Base-by-base conservation (phyloP, 2,888 invertebrate genomes). In the Stenotaenia linearis region DNA sequence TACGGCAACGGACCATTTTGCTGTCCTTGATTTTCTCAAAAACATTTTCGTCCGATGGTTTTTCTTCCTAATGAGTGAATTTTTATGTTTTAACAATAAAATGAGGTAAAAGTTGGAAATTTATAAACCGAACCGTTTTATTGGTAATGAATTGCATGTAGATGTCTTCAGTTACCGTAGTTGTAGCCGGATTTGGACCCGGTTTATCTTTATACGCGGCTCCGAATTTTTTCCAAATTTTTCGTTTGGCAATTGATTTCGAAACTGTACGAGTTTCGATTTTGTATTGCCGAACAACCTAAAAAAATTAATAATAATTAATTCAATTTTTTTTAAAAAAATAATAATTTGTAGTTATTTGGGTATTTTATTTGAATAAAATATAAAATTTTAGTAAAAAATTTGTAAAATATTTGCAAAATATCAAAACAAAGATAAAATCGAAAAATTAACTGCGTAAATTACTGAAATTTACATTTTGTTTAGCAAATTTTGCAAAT, bases 111-210 rank as follows among this genome's bases (percentile, higher is more conserved):
- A n/a, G n/a, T n/a, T n/a, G n/a, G n/a, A n/a, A n/a, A n/a, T n/a
- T n/a, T n/a, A n/a, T n/a, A n/a, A n/a, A n/a, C n/a, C n/a, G n/a
- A n/a, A 86, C 87, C 82, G 87, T 87, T 82, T 86, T 87, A 79
- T 85, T 85, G 21, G 85, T 80, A 30, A 84, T 79, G 74, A 83
- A 84, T 78, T 84, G 96, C 95, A 99, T 96, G 84, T 91, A 93
- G 7, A 98, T 95, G 89, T 97, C 97, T 89, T 98, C 98, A 81
- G 94, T 93, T 0, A 95, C 94, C 84, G 96, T 94, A 0, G 98
- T 99, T 5, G 97, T 98, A n/a, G 97, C 93, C 21, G 97, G 95
- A 87, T 98, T 97, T 0, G 98, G 98, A 0, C 98, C 98, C n/a
- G 97, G 94, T 83, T 96, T 94, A 85, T 99, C 98, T 85, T 89